Base-by-base conservation (phyloP, 2,797 vertebrate genomes). In the Sandelia bainsii region DNA sequence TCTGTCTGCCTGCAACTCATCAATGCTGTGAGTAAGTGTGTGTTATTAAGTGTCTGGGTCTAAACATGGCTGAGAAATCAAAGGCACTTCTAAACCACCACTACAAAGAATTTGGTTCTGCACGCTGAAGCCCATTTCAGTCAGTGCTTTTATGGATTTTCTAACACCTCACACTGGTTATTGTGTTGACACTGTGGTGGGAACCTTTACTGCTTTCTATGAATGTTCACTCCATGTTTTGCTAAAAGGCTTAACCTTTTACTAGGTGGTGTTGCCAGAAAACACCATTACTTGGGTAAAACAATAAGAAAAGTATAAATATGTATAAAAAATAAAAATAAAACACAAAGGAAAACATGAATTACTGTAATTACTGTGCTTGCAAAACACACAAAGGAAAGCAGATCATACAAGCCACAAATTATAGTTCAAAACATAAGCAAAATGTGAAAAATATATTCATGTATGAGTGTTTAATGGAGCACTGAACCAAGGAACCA, bases 31-130 rank as follows among this genome's bases (percentile, higher is more conserved):
- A 79, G 82, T 75, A 69, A 68, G 79, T 79, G 82, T 80, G 82
- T 83, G 82, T 85, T 86, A 89, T 84, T 86, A 80, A 81, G 81
- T 75, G 72, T 81, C 83, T 80, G 79, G 80, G 82, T 81, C 74
- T 76, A 72, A 85, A 89, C 88, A 92, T 81, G 87, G 90, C 64
- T 86, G 83, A 92, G 62, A 65, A 93, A 93, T 93, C 93, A 93
- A 93, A 93, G 91, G 80, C 71, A 58, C 80, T 56, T 62, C 66
- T 66, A 82, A 84, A 79, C 53, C 51, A 75, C 72, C 67, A 83
- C 79, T 72, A 72, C 42, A 84, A 77, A 46, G 67, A 71, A 59
- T 83, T 25, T 34, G 19, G 50, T 77, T 83, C 65, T 72, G 56
- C 62, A 73, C 42, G 14, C 45, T 70, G 10, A 69, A 45, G 57